Percentiles rank a stretch among this genome's conserved stretches.
These are phyloP conservation scores for Oreochromis mossambicus DNA, from an alignment of 2,797 vertebrate genomes.

Conservation along the genomic window DNA sequence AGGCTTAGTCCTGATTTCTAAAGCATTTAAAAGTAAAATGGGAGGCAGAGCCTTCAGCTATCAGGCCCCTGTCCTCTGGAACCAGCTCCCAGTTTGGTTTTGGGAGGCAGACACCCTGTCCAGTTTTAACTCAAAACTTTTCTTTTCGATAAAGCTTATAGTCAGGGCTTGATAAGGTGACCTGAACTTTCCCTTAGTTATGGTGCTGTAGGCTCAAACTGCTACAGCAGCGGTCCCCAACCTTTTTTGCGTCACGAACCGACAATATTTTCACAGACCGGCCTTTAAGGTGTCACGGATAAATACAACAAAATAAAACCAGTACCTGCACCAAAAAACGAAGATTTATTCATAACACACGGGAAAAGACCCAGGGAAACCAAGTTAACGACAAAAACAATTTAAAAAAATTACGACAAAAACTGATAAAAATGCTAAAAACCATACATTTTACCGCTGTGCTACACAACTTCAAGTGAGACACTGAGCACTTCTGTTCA, in stretches of 20 bases:
- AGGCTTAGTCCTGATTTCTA: background rate
- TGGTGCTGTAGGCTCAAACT: background rate
- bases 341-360: background rate
- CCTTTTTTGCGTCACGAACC: rapidly evolving
- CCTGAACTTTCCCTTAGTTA: background rate
- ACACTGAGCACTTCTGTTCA: rapidly evolving
- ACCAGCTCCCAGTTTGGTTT: background rate
- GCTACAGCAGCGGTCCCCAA: rapidly evolving
- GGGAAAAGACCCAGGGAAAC: rapidly evolving
- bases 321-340: background rate
- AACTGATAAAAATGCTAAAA: background rate
- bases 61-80: background rate
- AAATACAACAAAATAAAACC: background rate
- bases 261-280: background rate
- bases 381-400: rapidly evolving
- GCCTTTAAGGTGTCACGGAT: rapidly evolving
- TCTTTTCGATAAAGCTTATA: background rate
- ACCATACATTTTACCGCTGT: background rate
- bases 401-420: background rate
- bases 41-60: background rate
- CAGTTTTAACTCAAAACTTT: background rate
- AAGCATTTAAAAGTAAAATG: background rate
- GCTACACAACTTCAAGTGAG: background rate
- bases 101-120: background rate
- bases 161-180: background rate